These are phyloP conservation scores for Listronotus oregonensis DNA, from an alignment of 1,140 invertebrate species.

Conservation along the genomic window DNA sequence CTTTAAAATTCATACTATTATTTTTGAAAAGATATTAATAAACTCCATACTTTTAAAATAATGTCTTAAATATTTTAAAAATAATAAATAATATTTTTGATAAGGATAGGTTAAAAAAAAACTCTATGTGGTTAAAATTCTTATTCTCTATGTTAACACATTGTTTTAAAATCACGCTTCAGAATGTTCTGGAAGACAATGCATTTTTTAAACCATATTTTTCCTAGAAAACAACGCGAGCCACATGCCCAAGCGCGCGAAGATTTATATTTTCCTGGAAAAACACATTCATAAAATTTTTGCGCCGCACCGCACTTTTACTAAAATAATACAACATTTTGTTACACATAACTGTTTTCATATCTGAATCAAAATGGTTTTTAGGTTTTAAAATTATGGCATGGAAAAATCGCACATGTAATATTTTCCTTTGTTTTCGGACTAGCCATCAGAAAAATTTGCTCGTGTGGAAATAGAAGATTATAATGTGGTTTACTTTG, in stretches of 20 bases:
- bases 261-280: conserved; percentile 13
- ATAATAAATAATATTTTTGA: too few relatives aligned
- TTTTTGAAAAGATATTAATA: too few relatives aligned
- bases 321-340: conserved; percentile 11
- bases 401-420: background rate
- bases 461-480: background rate
- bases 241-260: background rate
- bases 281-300: conserved; percentile 12
- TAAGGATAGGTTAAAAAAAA: too few relatives aligned
- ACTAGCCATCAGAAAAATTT: background rate
- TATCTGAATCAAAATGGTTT: conserved; percentile 4
- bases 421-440: conserved; percentile 9
- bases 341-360: conserved; percentile 17
- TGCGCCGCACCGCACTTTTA: conserved; percentile 7
- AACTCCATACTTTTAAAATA: too few relatives aligned
- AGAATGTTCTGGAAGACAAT: conserved; percentile 8
- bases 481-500: background rate
- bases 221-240: conserved; percentile 1
- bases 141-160: too few relatives aligned
- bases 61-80: too few relatives aligned
- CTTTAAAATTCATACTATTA: too few relatives aligned
- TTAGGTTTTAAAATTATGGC: conserved; percentile 9
- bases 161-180: background rate
- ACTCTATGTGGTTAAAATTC: too few relatives aligned
- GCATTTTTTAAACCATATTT: conserved; percentile 8